These are phyloP conservation scores for Microcebus lehilahytsara DNA, from an alignment of 2,113 vertebrate genomes.

Conservation along the genomic window DNA sequence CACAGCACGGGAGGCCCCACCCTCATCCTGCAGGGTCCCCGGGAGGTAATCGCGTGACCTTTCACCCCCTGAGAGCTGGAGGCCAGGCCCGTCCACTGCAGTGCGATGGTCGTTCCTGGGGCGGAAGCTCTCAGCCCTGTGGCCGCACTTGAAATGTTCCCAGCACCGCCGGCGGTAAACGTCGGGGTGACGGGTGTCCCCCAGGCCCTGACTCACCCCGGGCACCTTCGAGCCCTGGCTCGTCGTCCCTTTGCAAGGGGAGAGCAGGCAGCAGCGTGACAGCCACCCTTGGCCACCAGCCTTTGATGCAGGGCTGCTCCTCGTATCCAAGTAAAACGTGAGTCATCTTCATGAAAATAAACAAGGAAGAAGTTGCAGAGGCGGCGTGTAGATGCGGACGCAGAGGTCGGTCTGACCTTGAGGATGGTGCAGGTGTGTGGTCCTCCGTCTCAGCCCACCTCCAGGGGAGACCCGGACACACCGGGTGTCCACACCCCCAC, in stretches of 20 bases:
- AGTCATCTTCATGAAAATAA: no score
- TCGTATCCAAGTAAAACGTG: background rate
- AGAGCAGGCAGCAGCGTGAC: background rate
- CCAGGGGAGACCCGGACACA: no score
- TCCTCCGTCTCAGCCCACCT: background rate
- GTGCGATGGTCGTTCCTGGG: background rate
- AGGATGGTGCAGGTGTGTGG: background rate
- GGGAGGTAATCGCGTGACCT: background rate
- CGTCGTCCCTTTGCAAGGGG: background rate
- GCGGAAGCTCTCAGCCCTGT: background rate
- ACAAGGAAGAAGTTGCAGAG: background rate
- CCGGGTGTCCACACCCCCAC: no score
- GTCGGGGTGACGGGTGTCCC: no score
- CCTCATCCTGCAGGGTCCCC: background rate
- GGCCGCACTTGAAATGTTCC: no score
- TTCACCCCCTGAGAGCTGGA: background rate
- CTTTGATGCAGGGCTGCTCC: background rate
- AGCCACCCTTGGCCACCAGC: background rate
- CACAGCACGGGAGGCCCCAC: background rate
- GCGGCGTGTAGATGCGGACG: fast-evolving
- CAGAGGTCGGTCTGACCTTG: background rate
- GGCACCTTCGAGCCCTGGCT: no score
- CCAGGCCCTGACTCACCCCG: no score
- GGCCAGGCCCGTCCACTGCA: fast-evolving
- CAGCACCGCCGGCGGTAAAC: no score